These are phyloP conservation scores for Ceratoteleas bidentatus DNA, from an alignment of 1,140 invertebrate genomes.

Conservation along the genomic window DNA sequence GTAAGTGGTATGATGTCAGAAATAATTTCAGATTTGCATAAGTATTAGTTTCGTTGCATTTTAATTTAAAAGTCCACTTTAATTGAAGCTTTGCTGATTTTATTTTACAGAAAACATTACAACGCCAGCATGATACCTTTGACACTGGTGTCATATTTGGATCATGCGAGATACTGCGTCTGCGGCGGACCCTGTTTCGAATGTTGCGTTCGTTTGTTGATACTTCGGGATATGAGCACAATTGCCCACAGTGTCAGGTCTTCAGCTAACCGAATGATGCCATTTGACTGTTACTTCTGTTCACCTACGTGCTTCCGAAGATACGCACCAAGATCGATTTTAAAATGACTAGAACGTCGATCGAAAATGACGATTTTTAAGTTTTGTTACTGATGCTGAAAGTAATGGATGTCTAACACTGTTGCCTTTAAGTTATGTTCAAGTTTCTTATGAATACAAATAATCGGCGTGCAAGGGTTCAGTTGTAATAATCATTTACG, in stretches of 20 bases:
- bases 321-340: conserved; percentile 43
- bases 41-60: too few relatives aligned
- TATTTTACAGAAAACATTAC: conserved; percentile 80
- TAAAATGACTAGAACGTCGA: conserved; percentile 15
- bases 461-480: too few relatives aligned
- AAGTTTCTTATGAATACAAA: too few relatives aligned
- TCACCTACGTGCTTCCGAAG: conserved; percentile 79
- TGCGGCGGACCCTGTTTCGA: conserved; percentile 84
- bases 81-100: not conserved
- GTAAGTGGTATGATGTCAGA: too few relatives aligned
- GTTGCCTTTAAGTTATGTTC: too few relatives aligned
- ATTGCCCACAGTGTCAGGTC: conserved; percentile 79
- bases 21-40: too few relatives aligned
- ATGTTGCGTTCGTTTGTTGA: conserved; percentile 75
- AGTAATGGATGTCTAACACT: too few relatives aligned
- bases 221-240: conserved; percentile 75
- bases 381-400: too few relatives aligned
- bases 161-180: conserved; percentile 83
- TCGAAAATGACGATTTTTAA: too few relatives aligned
- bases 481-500: too few relatives aligned
- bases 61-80: too few relatives aligned
- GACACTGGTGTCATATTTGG: conserved; percentile 83
- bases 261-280: conserved; percentile 73
- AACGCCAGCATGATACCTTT: conserved; percentile 83
- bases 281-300: conserved; percentile 84